Evolutionary conservation across 2,888 invertebrate species (phyloP), one percentile per base, ranked within the genome.

Genomic region (Fragum whitleyi): DNA sequence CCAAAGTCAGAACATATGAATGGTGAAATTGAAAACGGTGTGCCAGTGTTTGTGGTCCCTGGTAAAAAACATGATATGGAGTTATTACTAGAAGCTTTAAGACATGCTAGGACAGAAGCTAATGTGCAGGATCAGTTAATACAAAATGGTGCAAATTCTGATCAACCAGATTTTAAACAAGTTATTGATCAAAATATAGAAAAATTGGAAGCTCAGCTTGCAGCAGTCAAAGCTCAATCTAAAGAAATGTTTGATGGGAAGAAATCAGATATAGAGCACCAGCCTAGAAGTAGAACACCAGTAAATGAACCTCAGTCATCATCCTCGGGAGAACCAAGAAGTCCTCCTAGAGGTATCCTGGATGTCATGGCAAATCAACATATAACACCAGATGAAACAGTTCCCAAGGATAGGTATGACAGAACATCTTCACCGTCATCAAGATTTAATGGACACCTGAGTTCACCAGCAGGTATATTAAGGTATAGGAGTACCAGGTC

Each of bases 91-190:
- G 89, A 91, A 73, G 89, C 88, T 42, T 75, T 91, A 7, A 76
- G 85, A 53, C 88, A 88, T 79, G 90, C 90, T 21, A 84, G 90
- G 57, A 87, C 87, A 62, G 89, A 89, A 69, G 90, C 86, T 19
- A 88, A 77, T 77, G 77, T 81, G 47, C 87, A 88, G 39, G 88
- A 87, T 73, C 81, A 86, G 47, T 59, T 79, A n/a, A 82, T 85
- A 28, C 85, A 85, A 51, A 77, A 53, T 68, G 77, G 65, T 47
- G 69, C 79, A 29, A 26, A 39, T 21, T 39, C 72, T 51, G 82
- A 85, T 75, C 77, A 78, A 36, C 78, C 82, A 36, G 68, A 76
- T 53, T 77, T 79, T 70, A 71, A 74, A 51, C 70, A 85, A 74
- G 77, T 81, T 51, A 77, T 85, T 2, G 85, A 83, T 81, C 78